Conservation (phyloP, 2,113 vertebrate genomes). For the Vimba vimba region DNA sequence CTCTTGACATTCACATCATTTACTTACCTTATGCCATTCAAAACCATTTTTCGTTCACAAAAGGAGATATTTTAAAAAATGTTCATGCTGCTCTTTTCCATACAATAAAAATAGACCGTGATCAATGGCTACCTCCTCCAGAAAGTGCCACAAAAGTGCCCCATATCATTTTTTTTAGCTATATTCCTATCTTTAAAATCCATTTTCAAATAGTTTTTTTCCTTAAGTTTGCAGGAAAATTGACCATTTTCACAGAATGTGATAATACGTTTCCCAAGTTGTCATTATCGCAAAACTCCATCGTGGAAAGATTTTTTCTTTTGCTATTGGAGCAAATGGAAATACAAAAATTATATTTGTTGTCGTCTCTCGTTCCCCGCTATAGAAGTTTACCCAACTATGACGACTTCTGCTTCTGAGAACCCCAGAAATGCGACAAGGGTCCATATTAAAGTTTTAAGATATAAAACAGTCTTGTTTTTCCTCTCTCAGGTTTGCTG, state of each 20-base stretch:
- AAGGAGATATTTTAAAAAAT: not conserved
- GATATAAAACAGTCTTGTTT: not conserved
- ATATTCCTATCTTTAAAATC: not conserved
- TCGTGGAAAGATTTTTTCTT: too few species aligned
- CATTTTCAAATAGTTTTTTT: too few species aligned
- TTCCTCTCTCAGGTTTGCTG: slow-evolving; percentile 87
- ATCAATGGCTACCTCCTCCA: not conserved
- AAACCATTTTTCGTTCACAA: not conserved
- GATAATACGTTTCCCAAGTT: too few species aligned
- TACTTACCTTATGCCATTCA: not conserved
- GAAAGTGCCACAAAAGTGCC: not conserved
- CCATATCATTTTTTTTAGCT: not conserved
- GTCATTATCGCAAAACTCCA: too few species aligned
- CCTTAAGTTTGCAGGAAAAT: too few species aligned
- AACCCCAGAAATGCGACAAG: too few species aligned
- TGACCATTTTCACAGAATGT: too few species aligned
- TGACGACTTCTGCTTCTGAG: too few species aligned
- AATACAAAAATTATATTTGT: too few species aligned
- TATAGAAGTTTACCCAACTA: too few species aligned
- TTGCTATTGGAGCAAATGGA: too few species aligned
- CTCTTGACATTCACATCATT: not conserved
- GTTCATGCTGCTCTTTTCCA: not conserved
- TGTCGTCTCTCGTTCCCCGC: too few species aligned
- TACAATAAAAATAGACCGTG: not conserved
- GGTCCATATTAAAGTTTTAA: not conserved